phyloP scores from a whole-genome alignment of 2,888 invertebrate species.

The Cataglyphis cursor region DNA sequence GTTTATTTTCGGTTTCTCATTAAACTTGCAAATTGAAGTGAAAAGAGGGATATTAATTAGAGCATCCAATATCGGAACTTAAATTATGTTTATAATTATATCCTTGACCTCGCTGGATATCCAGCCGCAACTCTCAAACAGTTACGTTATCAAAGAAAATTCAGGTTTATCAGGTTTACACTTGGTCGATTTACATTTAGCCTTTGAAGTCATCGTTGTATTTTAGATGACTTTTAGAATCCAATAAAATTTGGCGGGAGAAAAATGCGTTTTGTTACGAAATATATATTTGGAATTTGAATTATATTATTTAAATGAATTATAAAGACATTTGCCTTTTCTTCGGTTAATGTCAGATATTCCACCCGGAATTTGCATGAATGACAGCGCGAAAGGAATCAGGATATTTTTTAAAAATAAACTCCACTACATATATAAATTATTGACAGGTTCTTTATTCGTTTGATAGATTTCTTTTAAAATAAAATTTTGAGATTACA shows the following conservation, averaged over 20 bases:
- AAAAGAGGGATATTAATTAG: not conserved
- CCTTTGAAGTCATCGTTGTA: not conserved
- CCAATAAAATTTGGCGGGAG: not conserved
- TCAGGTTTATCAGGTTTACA: not conserved
- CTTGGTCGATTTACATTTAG: not conserved
- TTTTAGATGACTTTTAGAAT: not conserved
- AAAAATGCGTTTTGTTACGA: not conserved
- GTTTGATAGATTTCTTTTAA: not conserved
- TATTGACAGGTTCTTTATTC: not conserved
- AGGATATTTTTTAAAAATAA: not conserved
- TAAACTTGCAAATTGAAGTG: not conserved
- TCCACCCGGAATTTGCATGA: not conserved
- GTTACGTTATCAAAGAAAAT: not conserved
- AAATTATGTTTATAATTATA: not conserved
- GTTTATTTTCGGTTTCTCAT: not conserved
- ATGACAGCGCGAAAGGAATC: not conserved
- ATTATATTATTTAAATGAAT: too few species aligned
- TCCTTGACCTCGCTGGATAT: not conserved
- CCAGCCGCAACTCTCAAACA: not conserved
- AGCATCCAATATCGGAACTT: not conserved
- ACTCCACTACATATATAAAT: not conserved
- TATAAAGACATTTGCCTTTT: not conserved
- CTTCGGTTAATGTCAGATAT: not conserved
- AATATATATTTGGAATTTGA: not conserved
- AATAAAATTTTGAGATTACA: not conserved